Conservation (phyloP, 2,888 invertebrate genomes). For the Prenolepis imparis region DNA sequence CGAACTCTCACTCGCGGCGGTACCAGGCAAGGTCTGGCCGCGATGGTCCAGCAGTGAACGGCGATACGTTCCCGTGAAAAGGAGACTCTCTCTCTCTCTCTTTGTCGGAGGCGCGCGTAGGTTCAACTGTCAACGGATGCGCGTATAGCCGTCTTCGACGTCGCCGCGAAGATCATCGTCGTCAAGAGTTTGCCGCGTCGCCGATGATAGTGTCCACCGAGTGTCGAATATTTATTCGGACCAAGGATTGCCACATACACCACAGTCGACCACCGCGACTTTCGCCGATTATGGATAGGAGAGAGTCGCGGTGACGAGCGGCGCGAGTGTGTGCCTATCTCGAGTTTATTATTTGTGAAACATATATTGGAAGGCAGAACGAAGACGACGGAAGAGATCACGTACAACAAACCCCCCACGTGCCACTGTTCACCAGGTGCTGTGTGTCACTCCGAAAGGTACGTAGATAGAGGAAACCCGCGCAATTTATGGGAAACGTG, state of each 20-base stretch:
- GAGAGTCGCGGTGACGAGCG: constrained; percentile 53
- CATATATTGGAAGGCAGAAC: constrained; percentile 75
- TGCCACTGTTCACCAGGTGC: constrained; percentile 54
- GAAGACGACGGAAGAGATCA: too few species aligned
- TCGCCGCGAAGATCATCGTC: not conserved
- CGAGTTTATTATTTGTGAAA: constrained; percentile 68
- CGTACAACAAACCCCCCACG: too few species aligned
- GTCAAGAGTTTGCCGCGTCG: not conserved
- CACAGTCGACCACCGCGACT: constrained; percentile 41
- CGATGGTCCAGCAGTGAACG: constrained; percentile 49
- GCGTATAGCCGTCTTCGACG: not conserved
- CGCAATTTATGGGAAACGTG: not conserved
- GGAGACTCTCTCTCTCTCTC: not conserved
- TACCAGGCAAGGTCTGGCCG: constrained; percentile 74
- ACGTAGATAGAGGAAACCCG: constrained; percentile 34
- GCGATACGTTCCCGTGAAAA: constrained; percentile 31
- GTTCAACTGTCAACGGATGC: not conserved
- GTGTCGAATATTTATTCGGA: not conserved
- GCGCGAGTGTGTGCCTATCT: constrained; percentile 67
- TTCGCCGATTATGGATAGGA: constrained; percentile 72
- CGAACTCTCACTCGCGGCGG: constrained; percentile 83
- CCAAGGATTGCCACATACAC: not conserved
- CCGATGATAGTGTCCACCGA: constrained; percentile 12
- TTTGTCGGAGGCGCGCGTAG: not conserved
- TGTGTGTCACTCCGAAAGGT: constrained; percentile 66